These are phyloP conservation scores for Elephas maximus DNA, from an alignment of 2,113 vertebrate species.

Conservation along the genomic window DNA sequence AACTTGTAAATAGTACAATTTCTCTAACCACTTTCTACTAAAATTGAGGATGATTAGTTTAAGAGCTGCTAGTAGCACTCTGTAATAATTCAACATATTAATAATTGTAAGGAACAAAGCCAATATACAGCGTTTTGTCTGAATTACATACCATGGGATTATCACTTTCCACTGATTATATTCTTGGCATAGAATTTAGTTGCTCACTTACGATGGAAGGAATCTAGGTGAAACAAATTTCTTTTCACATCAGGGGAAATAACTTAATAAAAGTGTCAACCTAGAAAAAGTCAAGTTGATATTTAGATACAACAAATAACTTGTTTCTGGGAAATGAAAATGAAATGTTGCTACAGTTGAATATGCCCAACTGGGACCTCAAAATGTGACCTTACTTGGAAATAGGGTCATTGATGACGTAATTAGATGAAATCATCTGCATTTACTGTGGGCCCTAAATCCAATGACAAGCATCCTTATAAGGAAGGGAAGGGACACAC, in stretches of 20 bases:
- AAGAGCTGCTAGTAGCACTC: constrained; percentile 13
- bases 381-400: not conserved
- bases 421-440: not conserved
- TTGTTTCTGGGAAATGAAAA: constrained; percentile 37
- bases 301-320: not conserved
- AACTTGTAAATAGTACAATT: constrained; percentile 4
- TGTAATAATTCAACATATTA: constrained; percentile 48
- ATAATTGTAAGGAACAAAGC: constrained; percentile 47
- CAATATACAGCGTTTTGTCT: not conserved
- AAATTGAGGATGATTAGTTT: constrained; percentile 17
- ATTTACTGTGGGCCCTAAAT: not conserved
- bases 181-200: not conserved
- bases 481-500: not conserved
- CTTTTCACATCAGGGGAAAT: not conserved
- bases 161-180: not conserved
- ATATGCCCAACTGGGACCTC: not conserved
- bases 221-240: not conserved
- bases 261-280: constrained; percentile 6
- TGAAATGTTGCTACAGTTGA: not conserved
- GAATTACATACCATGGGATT: constrained; percentile 2
- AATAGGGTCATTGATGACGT: not conserved
- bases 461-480: not conserved
- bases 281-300: constrained; percentile 42
- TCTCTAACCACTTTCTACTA: not conserved
- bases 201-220: not conserved